phyloP scores from a whole-genome alignment of 2,888 invertebrate genomes.

The Brachynemurus nebulosus region DNA sequence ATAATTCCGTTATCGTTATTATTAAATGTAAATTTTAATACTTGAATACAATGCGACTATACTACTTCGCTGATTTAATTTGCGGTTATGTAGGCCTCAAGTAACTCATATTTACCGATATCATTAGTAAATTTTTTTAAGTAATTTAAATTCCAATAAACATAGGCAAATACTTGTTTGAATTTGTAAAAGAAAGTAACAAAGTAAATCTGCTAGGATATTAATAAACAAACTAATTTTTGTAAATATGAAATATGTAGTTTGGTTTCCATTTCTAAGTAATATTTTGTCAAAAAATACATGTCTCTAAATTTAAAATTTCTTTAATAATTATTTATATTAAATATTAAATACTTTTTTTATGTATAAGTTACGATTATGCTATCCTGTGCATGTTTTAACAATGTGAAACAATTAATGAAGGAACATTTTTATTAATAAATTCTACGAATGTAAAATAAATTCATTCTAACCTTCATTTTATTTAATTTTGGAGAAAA shows the following conservation, averaged over 20 bases:
- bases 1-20: too few species aligned
- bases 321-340: neutral
- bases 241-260: neutral
- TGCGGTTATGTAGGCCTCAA: too few species aligned
- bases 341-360: neutral
- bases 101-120: too few species aligned
- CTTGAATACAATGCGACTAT: too few species aligned
- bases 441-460: too few species aligned
- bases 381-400: slow-evolving; percentile 1
- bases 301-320: neutral
- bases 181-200: too few species aligned
- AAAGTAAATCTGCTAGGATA: neutral
- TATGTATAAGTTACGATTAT: neutral
- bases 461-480: neutral
- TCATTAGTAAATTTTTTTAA: too few species aligned
- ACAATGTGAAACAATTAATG: slow-evolving; percentile 7
- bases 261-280: neutral
- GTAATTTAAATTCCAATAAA: too few species aligned
- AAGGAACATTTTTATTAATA: neutral
- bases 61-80: too few species aligned
- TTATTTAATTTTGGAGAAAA: neutral
- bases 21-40: too few species aligned
- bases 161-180: too few species aligned
- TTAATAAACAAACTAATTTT: neutral
- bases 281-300: neutral